Evolutionary conservation across 2,888 invertebrate genomes (phyloP), one percentile per base, ranked within the genome.

Genomic region (Chloroclystis v-ata): DNA sequence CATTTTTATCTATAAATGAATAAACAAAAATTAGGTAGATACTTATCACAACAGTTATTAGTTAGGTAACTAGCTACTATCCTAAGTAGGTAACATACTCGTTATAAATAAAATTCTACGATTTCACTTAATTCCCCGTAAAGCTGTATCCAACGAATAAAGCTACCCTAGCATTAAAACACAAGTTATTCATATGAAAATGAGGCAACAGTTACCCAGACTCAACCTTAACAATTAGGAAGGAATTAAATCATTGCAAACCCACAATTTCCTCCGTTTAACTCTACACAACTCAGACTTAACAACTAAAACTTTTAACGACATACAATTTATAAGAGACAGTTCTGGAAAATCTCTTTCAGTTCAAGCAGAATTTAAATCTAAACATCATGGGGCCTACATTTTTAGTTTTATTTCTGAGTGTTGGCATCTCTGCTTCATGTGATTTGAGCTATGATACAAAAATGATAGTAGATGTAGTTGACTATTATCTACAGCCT

Each of bases 391-490:
- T 40, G 40, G 12, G 10, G 20, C n/a, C 26, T 11, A 1, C 32
- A 12, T 1, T 44, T 7, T 3, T 40, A 4, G 16, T 47, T n/a
- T 38, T 47, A 7, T 20, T 32, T 30, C 7, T 49, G 5, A 28
- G 14, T 3, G 46, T 44, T 4, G 26, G 39, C 2, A 1, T 35
- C n/a, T 46, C 46, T 2, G 5, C 42, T 1, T 13, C 48, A 2
- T 4, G 5, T 4, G 20, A 20, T 20, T 24, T 40, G 7, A 54
- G 49, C 39, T 49, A 64, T 53, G 65, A 69, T 9, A 40, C 67
- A 1, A 53, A 63, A 57, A 69, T 82, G 69, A 61, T 77, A 32
- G 50, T 52, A 8, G 78, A 79, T 51, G 53, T 82, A 13, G 56
- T 75, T 1, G 52, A 60, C 33, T 70, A 69, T 20, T 72, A 67